These are phyloP conservation scores for Limnothrissa miodon DNA, from an alignment of 2,113 vertebrate genomes.

Conservation along the genomic window DNA sequence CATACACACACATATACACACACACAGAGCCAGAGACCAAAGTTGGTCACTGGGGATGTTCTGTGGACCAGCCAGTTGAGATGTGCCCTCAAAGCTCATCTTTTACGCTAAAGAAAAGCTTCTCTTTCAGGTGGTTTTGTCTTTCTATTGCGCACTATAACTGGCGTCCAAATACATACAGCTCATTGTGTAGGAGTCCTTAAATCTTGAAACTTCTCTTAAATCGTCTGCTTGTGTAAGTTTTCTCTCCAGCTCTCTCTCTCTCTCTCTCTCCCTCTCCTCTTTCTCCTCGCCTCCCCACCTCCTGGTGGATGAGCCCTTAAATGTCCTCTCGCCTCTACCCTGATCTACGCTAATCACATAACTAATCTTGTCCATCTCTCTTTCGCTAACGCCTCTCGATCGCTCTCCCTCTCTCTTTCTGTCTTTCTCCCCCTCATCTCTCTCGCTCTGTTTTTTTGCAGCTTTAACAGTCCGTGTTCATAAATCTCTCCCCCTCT, in stretches of 20 bases:
- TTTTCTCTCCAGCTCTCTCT: background rate
- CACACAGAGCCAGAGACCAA: background rate
- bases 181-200: background rate
- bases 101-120: too few species aligned
- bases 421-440: too few species aligned
- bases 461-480: background rate
- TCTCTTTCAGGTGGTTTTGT: background rate
- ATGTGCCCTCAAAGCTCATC: background rate
- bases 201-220: background rate
- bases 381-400: background rate
- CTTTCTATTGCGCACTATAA: background rate
- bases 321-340: background rate
- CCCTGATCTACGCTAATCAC: background rate
- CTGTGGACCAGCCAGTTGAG: conserved; percentile 7
- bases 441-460: background rate
- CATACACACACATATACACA: conserved; percentile 5
- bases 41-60: background rate
- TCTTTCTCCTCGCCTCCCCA: background rate
- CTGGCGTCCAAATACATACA: background rate
- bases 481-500: background rate
- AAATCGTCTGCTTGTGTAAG: background rate
- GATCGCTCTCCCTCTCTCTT: background rate
- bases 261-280: background rate
- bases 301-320: background rate
- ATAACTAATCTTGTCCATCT: background rate